Evolutionary conservation across 2,888 invertebrate species (phyloP), one percentile per base, ranked within the genome.

Genomic region (Strigamia crassipes): DNA sequence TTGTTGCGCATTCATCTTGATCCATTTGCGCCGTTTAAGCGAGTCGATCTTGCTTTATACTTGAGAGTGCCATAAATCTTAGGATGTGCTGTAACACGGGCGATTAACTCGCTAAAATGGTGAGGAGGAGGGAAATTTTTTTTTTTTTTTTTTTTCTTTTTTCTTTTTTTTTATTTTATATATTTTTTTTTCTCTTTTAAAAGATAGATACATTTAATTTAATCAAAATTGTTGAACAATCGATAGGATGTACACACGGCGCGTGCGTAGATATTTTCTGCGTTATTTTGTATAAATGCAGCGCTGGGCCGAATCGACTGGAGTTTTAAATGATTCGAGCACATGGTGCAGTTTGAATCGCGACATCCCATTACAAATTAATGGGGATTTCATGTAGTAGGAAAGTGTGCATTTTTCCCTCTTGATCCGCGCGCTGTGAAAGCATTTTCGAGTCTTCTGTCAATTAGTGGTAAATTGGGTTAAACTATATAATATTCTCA

Each of bases 381-480:
- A 80, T 80, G 80, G 80, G 23, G 23, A 41, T 80, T 80, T 61
- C 80, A 41, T 80, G 80, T 80, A 56, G 61, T 61, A 61, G 61
- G 61, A 61, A 61, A 61, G 61, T 61, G 61, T 61, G 61, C 61
- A 61, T 61, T 61, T 61, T 61, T 61, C 61, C 61, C 61, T 61
- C 61, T 61, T 61, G 80, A 31, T 51, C 80, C 27, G 12, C 10
- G 23, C 61, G 80, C 56, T 80, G 56, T 80, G 41, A 80, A 80
- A 80, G 80, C 80, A 61, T 80, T 80, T 80, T 80, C 80, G 27
- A 80, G 80, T 80, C 31, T 46, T 80, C 51, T 80, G 80, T 80
- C 80, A 80, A 80, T 80, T 80, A 80, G 38, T 78, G 78, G 78
- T 31, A 78, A 78, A 78, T 78, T 78, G 78, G 78, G 38, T 78